A percentile compares a stretch with the other conserved stretches of the same genome.
Evolutionary conservation across 2,888 invertebrate genomes (phyloP).

Genomic region (Drosophila longiperda): DNA sequence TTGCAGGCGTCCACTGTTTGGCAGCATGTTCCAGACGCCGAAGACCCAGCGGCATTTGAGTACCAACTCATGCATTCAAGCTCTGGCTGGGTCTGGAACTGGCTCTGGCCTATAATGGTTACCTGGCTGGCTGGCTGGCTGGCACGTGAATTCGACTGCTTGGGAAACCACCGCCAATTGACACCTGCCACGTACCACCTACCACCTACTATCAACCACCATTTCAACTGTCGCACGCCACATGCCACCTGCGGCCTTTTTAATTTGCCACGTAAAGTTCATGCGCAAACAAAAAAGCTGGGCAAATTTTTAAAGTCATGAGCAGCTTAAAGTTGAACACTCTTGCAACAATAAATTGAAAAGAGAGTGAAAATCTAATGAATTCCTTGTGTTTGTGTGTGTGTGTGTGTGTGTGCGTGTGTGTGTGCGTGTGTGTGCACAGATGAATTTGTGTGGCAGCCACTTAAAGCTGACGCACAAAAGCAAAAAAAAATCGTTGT

Average conservation of each 20-base stretch:
- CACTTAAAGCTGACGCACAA: constrained; percentile 70
- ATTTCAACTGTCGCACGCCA: constrained; percentile 42
- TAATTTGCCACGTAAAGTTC: constrained; percentile 80
- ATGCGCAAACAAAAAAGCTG: constrained; percentile 67
- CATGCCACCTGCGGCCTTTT: constrained; percentile 78
- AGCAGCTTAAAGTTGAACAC: constrained; percentile 52
- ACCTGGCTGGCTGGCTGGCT: background rate
- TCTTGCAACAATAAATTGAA: constrained; percentile 2
- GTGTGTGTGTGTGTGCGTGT: constrained; percentile 3
- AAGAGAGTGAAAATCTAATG: constrained; percentile 44
- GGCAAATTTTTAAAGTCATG: constrained; percentile 66
- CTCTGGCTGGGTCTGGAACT: constrained; percentile 20
- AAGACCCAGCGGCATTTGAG: constrained; percentile 67
- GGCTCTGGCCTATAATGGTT: background rate
- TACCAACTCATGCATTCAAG: constrained; percentile 57
- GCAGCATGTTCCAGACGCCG: constrained; percentile 51
- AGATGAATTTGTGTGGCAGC: constrained; percentile 19
- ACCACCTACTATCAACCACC: constrained; percentile 4
- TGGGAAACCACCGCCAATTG: constrained; percentile 42
- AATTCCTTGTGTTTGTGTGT: constrained; percentile 50
- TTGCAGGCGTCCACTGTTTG: constrained; percentile 61
- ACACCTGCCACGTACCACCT: constrained; percentile 53
- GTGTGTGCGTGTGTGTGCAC: constrained; percentile 1
- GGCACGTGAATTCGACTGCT: constrained; percentile 50
- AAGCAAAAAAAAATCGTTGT: constrained; percentile 52